Evolutionary conservation across 2,888 invertebrate genomes (phyloP).

Genomic region (Drosophila antonietae): DNA sequence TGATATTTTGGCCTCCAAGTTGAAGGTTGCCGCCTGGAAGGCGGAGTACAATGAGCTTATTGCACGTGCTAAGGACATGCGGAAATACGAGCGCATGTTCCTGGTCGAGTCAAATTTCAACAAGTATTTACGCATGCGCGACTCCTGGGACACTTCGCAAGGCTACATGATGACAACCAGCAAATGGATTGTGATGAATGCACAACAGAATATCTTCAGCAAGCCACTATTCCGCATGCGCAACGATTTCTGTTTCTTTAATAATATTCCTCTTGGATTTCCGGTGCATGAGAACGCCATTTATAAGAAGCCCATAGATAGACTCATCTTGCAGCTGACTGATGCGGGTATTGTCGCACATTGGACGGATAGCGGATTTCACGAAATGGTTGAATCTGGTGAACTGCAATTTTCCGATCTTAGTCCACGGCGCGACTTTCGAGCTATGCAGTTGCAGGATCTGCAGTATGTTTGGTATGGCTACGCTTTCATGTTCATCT

Average conservation of each 20-base stretch:
- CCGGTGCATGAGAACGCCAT: conserved; percentile 79
- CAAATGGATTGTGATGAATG: conserved; percentile 72
- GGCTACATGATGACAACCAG: conserved; percentile 69
- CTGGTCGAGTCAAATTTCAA: conserved; percentile 51
- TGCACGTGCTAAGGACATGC: conserved; percentile 30
- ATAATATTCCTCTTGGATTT: conserved; percentile 72
- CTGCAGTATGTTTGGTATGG: conserved; percentile 74
- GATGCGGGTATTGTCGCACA: conserved; percentile 60
- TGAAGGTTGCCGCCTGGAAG: conserved; percentile 63
- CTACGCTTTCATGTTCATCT: conserved; percentile 52
- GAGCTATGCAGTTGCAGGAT: conserved; percentile 72
- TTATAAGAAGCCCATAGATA: conserved; percentile 59
- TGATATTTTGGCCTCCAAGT: conserved; percentile 66
- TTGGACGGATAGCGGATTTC: conserved; percentile 66
- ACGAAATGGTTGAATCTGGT: conserved; percentile 68
- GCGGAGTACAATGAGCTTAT: conserved; percentile 67
- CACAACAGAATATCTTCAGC: conserved; percentile 78
- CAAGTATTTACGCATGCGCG: conserved; percentile 63
- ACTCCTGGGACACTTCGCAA: conserved; percentile 66
- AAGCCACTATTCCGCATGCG: conserved; percentile 71
- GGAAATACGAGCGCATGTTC: conserved; percentile 72
- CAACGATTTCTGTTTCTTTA: conserved; percentile 73
- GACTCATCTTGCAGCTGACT: conserved; percentile 63
- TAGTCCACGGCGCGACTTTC: conserved; percentile 55
- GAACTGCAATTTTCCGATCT: conserved; percentile 64